Conservation (phyloP, 2,113 vertebrate species). For the Xiphophorus couchianus region DNA sequence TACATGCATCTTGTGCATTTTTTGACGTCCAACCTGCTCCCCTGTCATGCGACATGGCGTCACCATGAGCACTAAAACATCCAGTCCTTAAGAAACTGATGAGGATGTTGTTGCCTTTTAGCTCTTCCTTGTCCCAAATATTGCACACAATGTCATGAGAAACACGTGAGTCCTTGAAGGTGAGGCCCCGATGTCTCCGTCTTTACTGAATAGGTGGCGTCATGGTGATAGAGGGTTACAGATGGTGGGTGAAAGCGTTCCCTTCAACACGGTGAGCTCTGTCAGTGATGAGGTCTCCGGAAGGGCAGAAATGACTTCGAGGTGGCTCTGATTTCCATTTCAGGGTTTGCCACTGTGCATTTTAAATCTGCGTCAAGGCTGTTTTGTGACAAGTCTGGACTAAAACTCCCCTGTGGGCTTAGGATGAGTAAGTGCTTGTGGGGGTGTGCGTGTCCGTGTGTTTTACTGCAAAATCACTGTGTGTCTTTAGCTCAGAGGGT, state of each 20-base stretch:
- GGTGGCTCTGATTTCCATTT: constrained; percentile 46
- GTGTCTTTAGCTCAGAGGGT: constrained; percentile 50
- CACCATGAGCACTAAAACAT: constrained; percentile 50
- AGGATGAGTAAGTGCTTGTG: constrained; percentile 55
- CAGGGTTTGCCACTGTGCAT: constrained; percentile 38
- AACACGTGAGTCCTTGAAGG: constrained; percentile 74
- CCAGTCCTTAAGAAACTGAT: constrained; percentile 67
- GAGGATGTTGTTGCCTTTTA: constrained; percentile 60
- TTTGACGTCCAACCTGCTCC: constrained; percentile 18
- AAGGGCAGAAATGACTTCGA: constrained; percentile 25
- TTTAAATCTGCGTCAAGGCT: constrained; percentile 52
- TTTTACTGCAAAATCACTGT: constrained; percentile 43
- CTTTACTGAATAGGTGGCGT: constrained; percentile 47
- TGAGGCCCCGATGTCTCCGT: constrained; percentile 28
- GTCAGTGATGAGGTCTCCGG: background rate
- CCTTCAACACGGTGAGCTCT: constrained; percentile 22
- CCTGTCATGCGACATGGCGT: constrained; percentile 36
- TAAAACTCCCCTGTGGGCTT: constrained; percentile 46
- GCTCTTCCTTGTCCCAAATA: constrained; percentile 65
- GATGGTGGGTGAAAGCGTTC: constrained; percentile 22
- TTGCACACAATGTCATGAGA: constrained; percentile 63
- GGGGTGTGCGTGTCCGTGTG: constrained; percentile 14
- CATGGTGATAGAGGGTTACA: constrained; percentile 41
- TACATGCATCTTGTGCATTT: background rate
- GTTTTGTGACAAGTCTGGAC: constrained; percentile 56